Base-by-base conservation (phyloP, 1,140 invertebrate genomes). In the Dryas iulia region DNA sequence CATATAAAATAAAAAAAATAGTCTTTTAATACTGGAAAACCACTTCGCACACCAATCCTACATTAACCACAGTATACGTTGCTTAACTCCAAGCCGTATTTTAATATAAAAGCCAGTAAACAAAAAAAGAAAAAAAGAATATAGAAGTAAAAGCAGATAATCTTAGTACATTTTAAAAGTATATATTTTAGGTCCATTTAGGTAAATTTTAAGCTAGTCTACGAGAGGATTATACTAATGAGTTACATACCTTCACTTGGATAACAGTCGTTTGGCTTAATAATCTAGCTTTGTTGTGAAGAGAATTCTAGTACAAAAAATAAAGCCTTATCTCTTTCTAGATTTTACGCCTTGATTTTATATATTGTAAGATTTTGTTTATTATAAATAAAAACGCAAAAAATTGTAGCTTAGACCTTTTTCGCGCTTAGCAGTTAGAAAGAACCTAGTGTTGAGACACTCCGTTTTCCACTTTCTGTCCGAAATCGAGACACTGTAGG, bases 131-230 rank as follows among this genome's bases (percentile, higher is more conserved):
- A 47, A 4, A 18, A 47, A 39, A 39, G 14, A 39, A 2, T 39
- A 1, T 14, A 39, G n/a, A 18, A 47, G 18, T 1, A 21, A 21
- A 18, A 47, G 2, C 7, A 10, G 14, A 47, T 47, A 21, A 47
- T 47, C 14, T 47, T 18, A 47, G 39, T 47, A 21, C 39, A 5
- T 47, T 47, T 47, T 47, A 47, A 47, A 47, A 47, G 39, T 47
- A 47, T 18, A 39, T 39, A 39, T 39, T 47, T 47, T 47, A 47
- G 39, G 18, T 47, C 39, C 39, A 47, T 47, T 47, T 47, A 47
- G 18, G 8, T 47, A 47, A 2, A 47, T 47, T 47, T 47, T 47
- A 47, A 47, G 18, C 4, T 11, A 47, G 39, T 47, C 39, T 47
- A 47, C 18, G 39, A 47, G 39, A 1, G 8, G 18, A 47, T 47